Conservation (phyloP, 2,113 vertebrate genomes). For the Alaudala cheleensis region DNA sequence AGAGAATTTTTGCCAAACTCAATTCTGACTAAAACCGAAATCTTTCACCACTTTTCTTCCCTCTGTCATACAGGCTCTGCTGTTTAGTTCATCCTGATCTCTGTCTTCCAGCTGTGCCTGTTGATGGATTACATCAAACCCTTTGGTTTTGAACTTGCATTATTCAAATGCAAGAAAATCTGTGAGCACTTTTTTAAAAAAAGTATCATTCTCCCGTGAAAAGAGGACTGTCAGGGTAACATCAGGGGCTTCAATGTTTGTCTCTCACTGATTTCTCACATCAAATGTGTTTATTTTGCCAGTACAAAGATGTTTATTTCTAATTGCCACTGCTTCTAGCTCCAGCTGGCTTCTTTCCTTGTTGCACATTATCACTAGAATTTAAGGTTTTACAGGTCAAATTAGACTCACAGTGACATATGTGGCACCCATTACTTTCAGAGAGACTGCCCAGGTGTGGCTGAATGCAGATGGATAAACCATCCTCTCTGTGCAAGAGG, state of each 20-base stretch:
- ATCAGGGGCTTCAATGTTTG: background rate
- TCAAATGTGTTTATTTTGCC: slow-evolving; percentile 5
- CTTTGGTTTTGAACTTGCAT: background rate
- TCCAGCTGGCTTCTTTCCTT: slow-evolving; percentile 45
- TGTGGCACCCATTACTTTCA: background rate
- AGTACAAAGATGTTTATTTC: slow-evolving; percentile 7
- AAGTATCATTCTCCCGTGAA: background rate
- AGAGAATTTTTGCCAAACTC: slow-evolving; percentile 52
- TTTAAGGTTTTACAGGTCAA: slow-evolving; percentile 42
- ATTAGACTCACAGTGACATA: background rate
- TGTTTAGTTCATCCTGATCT: background rate
- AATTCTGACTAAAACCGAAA: slow-evolving; percentile 36
- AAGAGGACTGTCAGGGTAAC: background rate
- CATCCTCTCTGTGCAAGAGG: background rate
- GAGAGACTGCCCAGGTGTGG: background rate
- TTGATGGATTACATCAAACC: background rate
- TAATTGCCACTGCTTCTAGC: background rate
- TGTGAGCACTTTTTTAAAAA: background rate
- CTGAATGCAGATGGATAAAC: background rate
- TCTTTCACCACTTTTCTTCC: slow-evolving; percentile 25
- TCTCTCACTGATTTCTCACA: slow-evolving; percentile 2
- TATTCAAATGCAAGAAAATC: background rate
- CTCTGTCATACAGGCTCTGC: background rate
- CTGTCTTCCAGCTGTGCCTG: background rate
- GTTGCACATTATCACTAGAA: slow-evolving; percentile 9